Base-by-base conservation (phyloP, 1,140 invertebrate species). In the Megalonaias nervosa region DNA sequence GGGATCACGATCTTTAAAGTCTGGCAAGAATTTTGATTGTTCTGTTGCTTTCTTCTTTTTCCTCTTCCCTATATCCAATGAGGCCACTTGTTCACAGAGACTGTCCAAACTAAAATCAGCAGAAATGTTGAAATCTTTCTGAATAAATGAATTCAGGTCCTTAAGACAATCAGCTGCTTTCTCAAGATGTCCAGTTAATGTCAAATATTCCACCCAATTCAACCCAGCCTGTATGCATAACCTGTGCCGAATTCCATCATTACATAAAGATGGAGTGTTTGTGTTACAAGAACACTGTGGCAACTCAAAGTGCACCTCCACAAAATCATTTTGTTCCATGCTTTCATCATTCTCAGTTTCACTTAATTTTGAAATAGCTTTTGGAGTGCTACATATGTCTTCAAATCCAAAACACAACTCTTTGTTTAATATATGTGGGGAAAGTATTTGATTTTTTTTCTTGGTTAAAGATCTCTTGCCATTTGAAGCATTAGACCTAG, bases 181-280 rank as follows among this genome's bases (percentile, higher is more conserved):
- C 9, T 23, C 62, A 21, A 26, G 61, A 31, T 68, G 61, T 16
- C 64, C 76, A 56, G 65, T 48, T n/a, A 68, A 66, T 26, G 66
- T 65, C n/a, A 78, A 55, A 55, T 73, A 78, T 16, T 78, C 76
- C 6, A 66, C 66, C 38, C 73, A 31, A 16, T 61, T 67, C 15
- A 78, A 57, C 2, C 76, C 76, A 17, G 70, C 66, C 31, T 66
- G 59, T 55, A 78, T 61, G 48, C 76, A 73, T 21, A 78, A 55
- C 57, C 59, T 73, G 19, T 78, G 76, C 13, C 66, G 57, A 17
- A 68, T 48, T 48, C 19, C 5, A 64, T 75, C 74, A 26, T 55
- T 0, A 64, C 74, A 75, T 17, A 0, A 38, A 17, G 62, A 58
- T 57, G 2, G 21, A 11, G 23, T 38, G 17, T 55, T n/a, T 70